Conservation (phyloP, 2,113 vertebrate species). For the Megaleporinus macrocephalus region DNA sequence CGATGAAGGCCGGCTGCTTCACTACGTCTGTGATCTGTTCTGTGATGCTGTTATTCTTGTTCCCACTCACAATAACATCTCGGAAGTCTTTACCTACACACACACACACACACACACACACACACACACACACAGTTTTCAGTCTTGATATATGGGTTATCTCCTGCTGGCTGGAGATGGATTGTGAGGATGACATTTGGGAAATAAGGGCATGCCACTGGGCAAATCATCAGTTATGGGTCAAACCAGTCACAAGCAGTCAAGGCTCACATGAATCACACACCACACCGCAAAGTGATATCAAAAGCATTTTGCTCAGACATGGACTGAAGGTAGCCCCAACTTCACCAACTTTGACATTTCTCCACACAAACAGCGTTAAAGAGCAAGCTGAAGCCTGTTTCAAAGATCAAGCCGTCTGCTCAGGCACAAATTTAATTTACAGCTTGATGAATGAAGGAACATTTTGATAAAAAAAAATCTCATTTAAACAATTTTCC, state of each 20-base stretch:
- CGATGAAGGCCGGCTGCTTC: slow-evolving; percentile 98
- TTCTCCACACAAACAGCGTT: not conserved
- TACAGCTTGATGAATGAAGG: not conserved
- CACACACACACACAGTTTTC: slow-evolving; percentile 25
- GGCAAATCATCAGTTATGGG: slow-evolving; percentile 77
- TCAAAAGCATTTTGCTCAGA: slow-evolving; percentile 9
- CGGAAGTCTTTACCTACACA: slow-evolving; percentile 78
- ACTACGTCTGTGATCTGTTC: slow-evolving; percentile 99
- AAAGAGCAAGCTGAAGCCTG: not conserved
- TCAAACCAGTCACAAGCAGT: slow-evolving; percentile 73
- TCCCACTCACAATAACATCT: slow-evolving; percentile 94
- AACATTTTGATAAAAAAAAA: too few species aligned
- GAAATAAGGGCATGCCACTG: slow-evolving; percentile 77
- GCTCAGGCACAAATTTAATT: not conserved
- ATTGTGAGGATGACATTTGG: slow-evolving; percentile 77
- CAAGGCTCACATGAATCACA: slow-evolving; percentile 68
- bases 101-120: slow-evolving; percentile 47
- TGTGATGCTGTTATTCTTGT: slow-evolving; percentile 96
- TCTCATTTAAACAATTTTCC: too few species aligned
- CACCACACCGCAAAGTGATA: slow-evolving; percentile 34
- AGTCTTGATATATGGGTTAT: slow-evolving; percentile 44
- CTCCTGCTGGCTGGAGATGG: slow-evolving; percentile 61
- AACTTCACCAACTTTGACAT: slow-evolving; percentile 6
- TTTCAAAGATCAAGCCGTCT: not conserved
- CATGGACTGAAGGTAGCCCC: not conserved